These are phyloP conservation scores for Stratiomys singularior DNA, from an alignment of 2,888 invertebrate species.

Conservation along the genomic window DNA sequence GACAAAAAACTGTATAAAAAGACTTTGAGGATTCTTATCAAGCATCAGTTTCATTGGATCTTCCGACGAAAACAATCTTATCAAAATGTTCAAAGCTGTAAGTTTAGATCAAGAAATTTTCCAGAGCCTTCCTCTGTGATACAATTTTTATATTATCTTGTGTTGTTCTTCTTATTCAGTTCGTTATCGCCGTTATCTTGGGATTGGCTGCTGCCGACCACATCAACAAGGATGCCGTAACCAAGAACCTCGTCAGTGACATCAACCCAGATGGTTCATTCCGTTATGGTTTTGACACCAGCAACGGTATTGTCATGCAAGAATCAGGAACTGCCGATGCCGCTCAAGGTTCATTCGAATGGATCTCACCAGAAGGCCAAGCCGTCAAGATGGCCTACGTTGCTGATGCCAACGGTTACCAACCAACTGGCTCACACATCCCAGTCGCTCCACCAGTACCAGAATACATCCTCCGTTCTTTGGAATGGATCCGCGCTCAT, in stretches of 20 bases:
- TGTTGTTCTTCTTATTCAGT: neutral
- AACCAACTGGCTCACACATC: constrained; percentile 44
- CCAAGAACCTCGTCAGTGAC: constrained; percentile 64
- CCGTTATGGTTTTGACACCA: constrained; percentile 68
- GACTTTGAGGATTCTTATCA: neutral
- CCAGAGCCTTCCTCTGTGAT: neutral
- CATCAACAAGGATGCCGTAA: constrained; percentile 62
- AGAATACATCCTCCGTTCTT: constrained; percentile 41
- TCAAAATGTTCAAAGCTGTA: constrained; percentile 42
- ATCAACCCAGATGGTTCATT: constrained; percentile 65
- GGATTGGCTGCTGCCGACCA: constrained; percentile 60
- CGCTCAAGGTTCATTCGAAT: constrained; percentile 68
- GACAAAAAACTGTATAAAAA: constrained; percentile 16
- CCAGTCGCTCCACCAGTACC: constrained; percentile 44
- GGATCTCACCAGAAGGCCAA: constrained; percentile 69
- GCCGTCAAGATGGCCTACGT: constrained; percentile 58
- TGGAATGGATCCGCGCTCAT: constrained; percentile 42
- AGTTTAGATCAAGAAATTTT: too few species aligned
- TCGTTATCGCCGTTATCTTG: constrained; percentile 55
- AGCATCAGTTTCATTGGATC: constrained; percentile 38
- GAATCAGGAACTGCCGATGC: constrained; percentile 68
- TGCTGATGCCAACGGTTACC: constrained; percentile 42
- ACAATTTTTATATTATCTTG: too few species aligned
- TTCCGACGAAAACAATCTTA: constrained; percentile 1
- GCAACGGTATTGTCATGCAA: constrained; percentile 71